A percentile compares a stretch with the other conserved stretches of the same genome.
Conservation (phyloP, 2,888 invertebrate genomes). For the Himalopsyche anomala region DNA sequence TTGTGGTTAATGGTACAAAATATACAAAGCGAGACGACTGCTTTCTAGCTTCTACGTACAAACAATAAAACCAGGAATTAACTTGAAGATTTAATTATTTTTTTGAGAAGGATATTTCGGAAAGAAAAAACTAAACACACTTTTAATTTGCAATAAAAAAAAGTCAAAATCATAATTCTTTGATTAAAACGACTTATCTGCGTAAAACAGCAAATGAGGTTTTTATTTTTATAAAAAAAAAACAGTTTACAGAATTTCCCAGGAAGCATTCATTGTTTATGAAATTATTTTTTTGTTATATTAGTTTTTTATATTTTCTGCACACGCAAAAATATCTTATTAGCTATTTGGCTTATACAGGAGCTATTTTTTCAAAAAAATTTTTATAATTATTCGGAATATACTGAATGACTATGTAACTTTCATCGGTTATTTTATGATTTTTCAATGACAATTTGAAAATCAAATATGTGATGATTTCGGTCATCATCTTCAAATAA, state of each 20-base stretch:
- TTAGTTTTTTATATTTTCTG: too few relatives aligned
- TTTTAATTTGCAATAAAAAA: background rate
- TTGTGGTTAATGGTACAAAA: background rate
- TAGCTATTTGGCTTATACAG: too few relatives aligned
- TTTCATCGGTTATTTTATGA: too few relatives aligned
- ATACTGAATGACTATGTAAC: too few relatives aligned
- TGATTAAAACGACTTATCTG: background rate
- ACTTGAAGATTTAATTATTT: slow-evolving; percentile 37
- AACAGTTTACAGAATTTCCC: background rate
- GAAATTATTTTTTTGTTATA: too few relatives aligned
- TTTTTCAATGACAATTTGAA: too few relatives aligned
- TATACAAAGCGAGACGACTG: slow-evolving; percentile 14
- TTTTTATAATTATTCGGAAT: too few relatives aligned
- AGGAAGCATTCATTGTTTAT: too few relatives aligned
- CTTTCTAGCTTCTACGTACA: slow-evolving; percentile 24
- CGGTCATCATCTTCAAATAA: too few relatives aligned
- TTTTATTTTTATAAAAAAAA: background rate
- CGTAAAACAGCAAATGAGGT: background rate
- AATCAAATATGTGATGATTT: too few relatives aligned
- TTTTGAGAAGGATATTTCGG: background rate
- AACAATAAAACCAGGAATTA: slow-evolving; percentile 4
- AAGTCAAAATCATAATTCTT: background rate
- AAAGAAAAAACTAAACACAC: background rate
- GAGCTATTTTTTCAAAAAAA: too few relatives aligned
- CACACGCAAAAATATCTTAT: too few relatives aligned